Evolutionary conservation across 2,113 vertebrate genomes (phyloP).

Genomic region (Pseudopodoces humilis): DNA sequence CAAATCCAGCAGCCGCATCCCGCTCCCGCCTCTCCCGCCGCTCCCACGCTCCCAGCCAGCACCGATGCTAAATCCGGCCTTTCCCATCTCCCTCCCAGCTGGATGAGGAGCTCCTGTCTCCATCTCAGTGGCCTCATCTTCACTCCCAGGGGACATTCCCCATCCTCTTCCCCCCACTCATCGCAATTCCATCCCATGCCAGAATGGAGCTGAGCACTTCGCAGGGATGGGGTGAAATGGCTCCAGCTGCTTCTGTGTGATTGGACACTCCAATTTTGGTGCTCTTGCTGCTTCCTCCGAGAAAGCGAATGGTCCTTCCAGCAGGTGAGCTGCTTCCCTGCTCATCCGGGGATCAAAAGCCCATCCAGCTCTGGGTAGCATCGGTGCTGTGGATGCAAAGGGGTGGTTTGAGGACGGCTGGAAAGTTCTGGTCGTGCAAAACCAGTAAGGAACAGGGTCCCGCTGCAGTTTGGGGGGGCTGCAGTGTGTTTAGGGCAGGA

Average conservation of each 20-base stretch:
- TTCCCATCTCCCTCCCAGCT: constrained; percentile 4
- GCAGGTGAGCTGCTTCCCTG: background rate
- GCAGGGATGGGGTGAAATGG: fast-evolving
- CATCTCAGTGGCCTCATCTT: background rate
- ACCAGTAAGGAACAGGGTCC: background rate
- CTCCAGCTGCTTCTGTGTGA: background rate
- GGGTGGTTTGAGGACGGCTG: background rate
- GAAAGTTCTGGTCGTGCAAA: background rate
- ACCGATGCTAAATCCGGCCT: background rate
- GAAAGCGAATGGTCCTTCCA: fast-evolving
- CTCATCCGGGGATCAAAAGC: background rate
- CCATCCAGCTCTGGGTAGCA: fast-evolving
- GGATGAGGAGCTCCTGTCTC: background rate
- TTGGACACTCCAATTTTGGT: background rate
- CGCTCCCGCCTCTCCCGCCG: background rate
- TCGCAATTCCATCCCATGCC: fast-evolving
- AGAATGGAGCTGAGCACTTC: background rate
- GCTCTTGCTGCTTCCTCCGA: background rate
- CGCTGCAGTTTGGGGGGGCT: background rate
- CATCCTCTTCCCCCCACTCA: background rate
- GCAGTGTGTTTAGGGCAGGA: fast-evolving
- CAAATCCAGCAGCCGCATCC: background rate
- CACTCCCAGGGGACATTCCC: background rate
- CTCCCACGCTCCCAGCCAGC: background rate
- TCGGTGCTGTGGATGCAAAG: fast-evolving